Evolutionary conservation across 2,113 vertebrate species (phyloP), one percentile per base, ranked within the genome.

Genomic region (Mus spicilegus): DNA sequence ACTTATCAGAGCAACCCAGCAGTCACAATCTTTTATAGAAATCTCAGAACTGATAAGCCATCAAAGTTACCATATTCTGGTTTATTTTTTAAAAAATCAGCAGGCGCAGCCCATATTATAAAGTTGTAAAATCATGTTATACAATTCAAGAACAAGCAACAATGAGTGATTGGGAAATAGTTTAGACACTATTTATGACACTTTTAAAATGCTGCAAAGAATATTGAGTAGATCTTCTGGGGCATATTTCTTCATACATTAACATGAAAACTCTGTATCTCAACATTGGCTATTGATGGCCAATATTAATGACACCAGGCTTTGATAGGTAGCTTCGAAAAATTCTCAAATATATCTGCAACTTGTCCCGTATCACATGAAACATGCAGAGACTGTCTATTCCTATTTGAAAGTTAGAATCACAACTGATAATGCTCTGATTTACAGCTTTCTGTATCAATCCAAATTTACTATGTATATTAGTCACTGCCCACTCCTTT

Each of bases 201-300:
- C 80, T 42, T 88, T 86, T 54, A 36, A 80, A 81, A 80, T 89
- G 69, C 70, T 90, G 20, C 16, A 87, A 85, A 95, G 84, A 42
- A 61, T 73, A 81, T 22, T 42, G 33, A 88, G 73, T 5, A 92
- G n/a, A 54, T 82, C 49, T 36, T 90, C 46, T 88, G 69, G 56
- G 19, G 28, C 33, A 3, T 33, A 58, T 56, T 82, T 58, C 49
- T 56, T 93, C 54, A 93, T 65, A 39, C n/a, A 12, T 87, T 42
- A 65, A 87, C 36, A 78, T 69, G 6, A 22, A 84, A n/a, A 10
- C 12, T 33, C 73, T n/a, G 33, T 87, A 77, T 67, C 49, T 92
- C 36, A 36, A 17, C 56, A 20, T 69, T 76, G 70, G 78, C 75
- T 92, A 87, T 51, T 61, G n/a, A 11, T 70, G n/a, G 22, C 3